Percentiles rank a stretch among this genome's conserved stretches.
Conservation (phyloP, 1,140 invertebrate species). For the Frieseomelitta varia region DNA sequence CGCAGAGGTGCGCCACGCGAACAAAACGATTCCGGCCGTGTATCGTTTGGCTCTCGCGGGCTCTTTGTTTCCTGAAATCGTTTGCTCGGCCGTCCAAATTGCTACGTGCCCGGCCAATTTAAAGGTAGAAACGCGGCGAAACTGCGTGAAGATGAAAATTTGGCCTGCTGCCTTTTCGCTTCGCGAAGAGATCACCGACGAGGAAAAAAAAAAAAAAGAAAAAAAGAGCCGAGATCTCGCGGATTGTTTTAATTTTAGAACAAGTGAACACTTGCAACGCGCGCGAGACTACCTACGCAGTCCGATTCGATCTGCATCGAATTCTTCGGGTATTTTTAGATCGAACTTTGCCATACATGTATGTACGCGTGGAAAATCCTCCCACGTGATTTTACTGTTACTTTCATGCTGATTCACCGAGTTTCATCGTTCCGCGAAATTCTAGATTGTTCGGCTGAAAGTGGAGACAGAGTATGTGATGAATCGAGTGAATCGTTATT, state of each 20-base stretch:
- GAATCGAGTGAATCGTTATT: too few relatives aligned
- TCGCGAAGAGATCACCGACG: not conserved
- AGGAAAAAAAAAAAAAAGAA: not conserved
- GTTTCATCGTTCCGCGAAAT: not conserved
- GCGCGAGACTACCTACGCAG: not conserved
- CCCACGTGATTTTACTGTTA: not conserved
- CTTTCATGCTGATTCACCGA: not conserved
- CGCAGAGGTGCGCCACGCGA: not conserved
- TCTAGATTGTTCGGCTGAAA: too few relatives aligned
- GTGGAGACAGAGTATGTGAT: too few relatives aligned
- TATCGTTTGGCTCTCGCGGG: not conserved
- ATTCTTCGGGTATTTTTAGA: constrained; percentile 10
- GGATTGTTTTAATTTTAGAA: constrained; percentile 38
- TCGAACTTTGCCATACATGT: not conserved
- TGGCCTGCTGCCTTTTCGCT: not conserved
- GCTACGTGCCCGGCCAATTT: not conserved
- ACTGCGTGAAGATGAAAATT: not conserved
- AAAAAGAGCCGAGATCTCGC: not conserved
- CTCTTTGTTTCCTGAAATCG: constrained; percentile 21
- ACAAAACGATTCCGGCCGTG: constrained; percentile 24
- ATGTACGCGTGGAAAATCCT: not conserved
- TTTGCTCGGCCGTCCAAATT: not conserved
- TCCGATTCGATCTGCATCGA: not conserved
- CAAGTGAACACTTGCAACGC: not conserved
- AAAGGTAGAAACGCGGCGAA: not conserved